Conservation (phyloP, 2,888 invertebrate species). For the Glaucopsyche alexis region DNA sequence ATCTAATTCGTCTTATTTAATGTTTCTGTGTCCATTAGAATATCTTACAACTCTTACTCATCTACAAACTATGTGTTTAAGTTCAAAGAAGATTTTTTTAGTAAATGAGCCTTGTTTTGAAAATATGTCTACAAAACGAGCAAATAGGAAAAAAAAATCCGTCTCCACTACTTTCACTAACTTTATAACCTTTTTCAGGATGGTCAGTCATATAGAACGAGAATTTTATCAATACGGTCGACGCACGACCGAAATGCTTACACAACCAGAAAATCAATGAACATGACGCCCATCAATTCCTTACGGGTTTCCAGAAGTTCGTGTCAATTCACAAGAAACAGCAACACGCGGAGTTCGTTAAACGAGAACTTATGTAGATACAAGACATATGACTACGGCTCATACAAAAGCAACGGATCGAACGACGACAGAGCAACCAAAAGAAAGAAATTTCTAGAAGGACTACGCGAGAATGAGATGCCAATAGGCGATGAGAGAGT, state of each 20-base stretch:
- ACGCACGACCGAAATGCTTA: slow-evolving; percentile 66
- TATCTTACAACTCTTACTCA: no score
- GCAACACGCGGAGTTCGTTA: slow-evolving; percentile 44
- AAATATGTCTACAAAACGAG: neutral
- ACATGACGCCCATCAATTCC: slow-evolving; percentile 53
- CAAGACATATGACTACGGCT: slow-evolving; percentile 50
- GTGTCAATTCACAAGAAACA: slow-evolving; percentile 57
- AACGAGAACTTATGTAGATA: slow-evolving; percentile 56
- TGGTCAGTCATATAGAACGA: slow-evolving; percentile 68
- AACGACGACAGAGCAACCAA: slow-evolving; percentile 32
- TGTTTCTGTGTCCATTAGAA: neutral
- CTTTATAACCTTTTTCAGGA: slow-evolving; percentile 55
- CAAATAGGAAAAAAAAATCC: neutral
- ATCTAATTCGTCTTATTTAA: no score
- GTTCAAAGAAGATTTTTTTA: no score
- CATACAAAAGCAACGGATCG: slow-evolving; percentile 47
- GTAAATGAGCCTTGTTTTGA: neutral
- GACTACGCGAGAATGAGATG: slow-evolving; percentile 48
- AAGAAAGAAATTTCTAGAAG: slow-evolving; percentile 41
- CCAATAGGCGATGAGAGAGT: slow-evolving; percentile 67
- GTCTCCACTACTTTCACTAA: neutral
- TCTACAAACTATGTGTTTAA: no score
- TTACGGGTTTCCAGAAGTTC: slow-evolving; percentile 56
- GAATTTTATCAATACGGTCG: slow-evolving; percentile 69
- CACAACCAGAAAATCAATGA: slow-evolving; percentile 63